phyloP scores from a whole-genome alignment of 2,113 vertebrate species.

The Ciconia stormi region DNA sequence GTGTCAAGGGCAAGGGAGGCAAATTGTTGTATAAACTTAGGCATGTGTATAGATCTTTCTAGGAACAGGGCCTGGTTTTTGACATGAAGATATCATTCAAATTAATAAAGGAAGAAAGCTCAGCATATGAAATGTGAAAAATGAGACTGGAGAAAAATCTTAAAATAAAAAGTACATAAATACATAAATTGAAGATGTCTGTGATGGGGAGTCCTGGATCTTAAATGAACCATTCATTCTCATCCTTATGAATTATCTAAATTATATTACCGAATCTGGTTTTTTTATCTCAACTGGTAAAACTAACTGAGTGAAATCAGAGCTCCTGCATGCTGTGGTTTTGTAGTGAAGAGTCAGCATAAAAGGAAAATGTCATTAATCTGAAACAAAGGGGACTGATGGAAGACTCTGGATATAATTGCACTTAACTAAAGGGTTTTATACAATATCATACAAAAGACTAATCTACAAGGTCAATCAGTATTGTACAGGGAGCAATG shows the following conservation, averaged over 20 bases:
- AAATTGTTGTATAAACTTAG: rapidly evolving
- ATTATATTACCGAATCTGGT: not conserved
- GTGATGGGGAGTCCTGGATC: not conserved
- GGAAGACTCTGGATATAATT: not conserved
- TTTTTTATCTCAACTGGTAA: not conserved
- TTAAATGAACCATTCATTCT: not conserved
- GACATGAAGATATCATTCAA: not conserved
- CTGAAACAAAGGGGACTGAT: not conserved
- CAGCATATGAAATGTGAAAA: not conserved
- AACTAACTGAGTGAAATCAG: not conserved
- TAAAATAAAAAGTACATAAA: not conserved
- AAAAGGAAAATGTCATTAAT: not conserved
- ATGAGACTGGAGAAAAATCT: rapidly evolving
- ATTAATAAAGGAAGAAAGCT: not conserved
- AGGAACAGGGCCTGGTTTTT: not conserved
- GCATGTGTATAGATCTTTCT: not conserved
- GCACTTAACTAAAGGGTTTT: not conserved
- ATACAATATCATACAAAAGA: not conserved
- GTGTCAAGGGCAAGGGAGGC: not conserved
- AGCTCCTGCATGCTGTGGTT: not conserved
- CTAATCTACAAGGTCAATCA: not conserved
- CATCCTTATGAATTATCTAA: not conserved
- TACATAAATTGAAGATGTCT: not conserved
- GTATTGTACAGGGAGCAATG: not conserved
- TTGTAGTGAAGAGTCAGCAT: not conserved